Conservation (phyloP, 2,888 invertebrate genomes). For the Mechanitis mazaeus region DNA sequence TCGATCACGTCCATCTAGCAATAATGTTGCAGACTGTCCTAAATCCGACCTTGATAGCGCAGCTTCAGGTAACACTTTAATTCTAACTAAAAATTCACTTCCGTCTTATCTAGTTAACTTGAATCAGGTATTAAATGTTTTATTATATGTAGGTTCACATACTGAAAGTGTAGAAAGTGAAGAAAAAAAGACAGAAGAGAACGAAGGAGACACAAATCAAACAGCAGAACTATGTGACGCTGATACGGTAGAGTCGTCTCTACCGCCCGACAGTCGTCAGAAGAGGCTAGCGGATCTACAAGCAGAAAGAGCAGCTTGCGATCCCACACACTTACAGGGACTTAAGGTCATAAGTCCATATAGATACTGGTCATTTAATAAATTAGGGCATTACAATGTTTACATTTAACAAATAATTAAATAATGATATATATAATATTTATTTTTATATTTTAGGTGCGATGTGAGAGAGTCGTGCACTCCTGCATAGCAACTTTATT, state of each 20-base stretch:
- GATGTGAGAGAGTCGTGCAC: constrained; percentile 85
- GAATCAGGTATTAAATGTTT: background rate
- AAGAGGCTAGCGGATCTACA: constrained; percentile 82
- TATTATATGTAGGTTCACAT: background rate
- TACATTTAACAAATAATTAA: too few relatives aligned
- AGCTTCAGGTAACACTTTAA: constrained; percentile 18
- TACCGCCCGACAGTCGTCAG: constrained; percentile 82
- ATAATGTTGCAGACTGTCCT: constrained; percentile 56
- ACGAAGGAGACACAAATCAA: constrained; percentile 72
- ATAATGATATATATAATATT: background rate
- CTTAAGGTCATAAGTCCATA: constrained; percentile 62
- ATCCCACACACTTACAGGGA: constrained; percentile 85
- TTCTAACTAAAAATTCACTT: background rate
- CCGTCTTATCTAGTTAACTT: background rate
- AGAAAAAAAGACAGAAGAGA: constrained; percentile 69
- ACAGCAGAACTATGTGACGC: constrained; percentile 77
- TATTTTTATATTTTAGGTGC: constrained; percentile 48
- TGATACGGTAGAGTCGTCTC: constrained; percentile 82
- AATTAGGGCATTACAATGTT: too few relatives aligned
- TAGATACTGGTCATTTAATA: too few relatives aligned
- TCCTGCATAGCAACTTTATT: constrained; percentile 89
- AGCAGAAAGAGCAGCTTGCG: constrained; percentile 86
- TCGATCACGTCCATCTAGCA: constrained; percentile 31
- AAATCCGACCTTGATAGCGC: constrained; percentile 26
- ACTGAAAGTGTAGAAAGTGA: constrained; percentile 41